These are phyloP conservation scores for Orius insidiosus DNA, from an alignment of 1,140 invertebrate genomes.

Conservation along the genomic window DNA sequence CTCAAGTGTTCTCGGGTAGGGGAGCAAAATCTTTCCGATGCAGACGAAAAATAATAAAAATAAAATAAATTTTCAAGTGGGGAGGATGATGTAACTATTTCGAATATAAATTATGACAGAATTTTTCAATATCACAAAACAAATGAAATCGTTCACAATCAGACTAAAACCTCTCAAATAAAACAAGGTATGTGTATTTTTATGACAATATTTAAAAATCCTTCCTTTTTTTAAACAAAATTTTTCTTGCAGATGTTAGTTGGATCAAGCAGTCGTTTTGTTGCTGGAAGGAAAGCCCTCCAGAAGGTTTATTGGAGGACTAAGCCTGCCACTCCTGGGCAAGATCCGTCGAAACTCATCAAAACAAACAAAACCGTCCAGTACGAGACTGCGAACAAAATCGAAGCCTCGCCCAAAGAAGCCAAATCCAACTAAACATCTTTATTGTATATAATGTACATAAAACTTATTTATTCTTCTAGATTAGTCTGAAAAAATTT, in stretches of 20 bases:
- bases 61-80: too few species aligned
- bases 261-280: slow-evolving; percentile 4
- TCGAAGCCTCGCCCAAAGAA: slow-evolving; percentile 1
- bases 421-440: background rate
- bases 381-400: slow-evolving; percentile 2
- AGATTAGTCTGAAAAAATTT: too few species aligned
- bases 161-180: too few species aligned
- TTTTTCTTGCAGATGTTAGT: slow-evolving; percentile 5
- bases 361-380: slow-evolving; percentile 5
- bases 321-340: background rate
- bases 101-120: too few species aligned
- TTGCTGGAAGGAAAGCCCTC: slow-evolving; percentile 1
- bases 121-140: too few species aligned
- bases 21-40: too few species aligned
- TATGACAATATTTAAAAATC: background rate
- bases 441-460: background rate
- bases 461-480: too few species aligned
- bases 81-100: too few species aligned
- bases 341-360: slow-evolving; percentile 5
- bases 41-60: too few species aligned
- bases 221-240: background rate
- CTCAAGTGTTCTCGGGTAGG: too few species aligned
- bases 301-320: slow-evolving; percentile 7
- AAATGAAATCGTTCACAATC: too few species aligned
- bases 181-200: background rate